These are phyloP conservation scores for Taenioides sp. DNA, from an alignment of 2,797 vertebrate species.

Conservation along the genomic window DNA sequence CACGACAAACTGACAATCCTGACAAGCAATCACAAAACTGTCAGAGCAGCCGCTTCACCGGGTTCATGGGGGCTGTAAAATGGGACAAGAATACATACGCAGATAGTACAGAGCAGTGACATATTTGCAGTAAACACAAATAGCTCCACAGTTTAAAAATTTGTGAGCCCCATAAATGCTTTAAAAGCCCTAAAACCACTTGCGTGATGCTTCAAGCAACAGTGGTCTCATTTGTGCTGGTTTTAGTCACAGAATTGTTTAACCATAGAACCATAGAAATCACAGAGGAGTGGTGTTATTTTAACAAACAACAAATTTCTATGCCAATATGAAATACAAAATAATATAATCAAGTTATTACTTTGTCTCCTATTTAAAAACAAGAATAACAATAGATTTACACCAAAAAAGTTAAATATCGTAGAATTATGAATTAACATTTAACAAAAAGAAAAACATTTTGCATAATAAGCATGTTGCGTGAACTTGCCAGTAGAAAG, in stretches of 20 bases:
- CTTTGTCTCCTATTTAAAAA: neutral
- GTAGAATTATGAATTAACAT: neutral
- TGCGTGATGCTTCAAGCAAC: neutral
- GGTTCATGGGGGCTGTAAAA: neutral
- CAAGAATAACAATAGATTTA: too few species aligned
- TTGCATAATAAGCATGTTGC: neutral
- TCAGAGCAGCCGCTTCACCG: neutral
- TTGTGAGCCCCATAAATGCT: constrained; percentile 2
- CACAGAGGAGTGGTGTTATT: neutral
- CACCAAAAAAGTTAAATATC: too few species aligned
- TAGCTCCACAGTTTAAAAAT: neutral
- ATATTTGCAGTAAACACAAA: constrained; percentile 6
- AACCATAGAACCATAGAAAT: neutral
- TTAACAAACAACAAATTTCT: neutral
- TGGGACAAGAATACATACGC: constrained; percentile 1
- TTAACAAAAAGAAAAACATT: too few species aligned
- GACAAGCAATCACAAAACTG: constrained; percentile 2
- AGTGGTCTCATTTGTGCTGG: neutral
- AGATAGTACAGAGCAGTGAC: neutral
- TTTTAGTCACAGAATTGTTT: constrained; percentile 4
- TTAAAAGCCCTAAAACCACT: neutral
- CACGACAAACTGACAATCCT: neutral
- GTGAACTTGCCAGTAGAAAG: neutral
- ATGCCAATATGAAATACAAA: neutral
- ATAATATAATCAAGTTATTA: neutral